Conservation (phyloP, 2,888 invertebrate genomes). For the Andrena praecox region DNA sequence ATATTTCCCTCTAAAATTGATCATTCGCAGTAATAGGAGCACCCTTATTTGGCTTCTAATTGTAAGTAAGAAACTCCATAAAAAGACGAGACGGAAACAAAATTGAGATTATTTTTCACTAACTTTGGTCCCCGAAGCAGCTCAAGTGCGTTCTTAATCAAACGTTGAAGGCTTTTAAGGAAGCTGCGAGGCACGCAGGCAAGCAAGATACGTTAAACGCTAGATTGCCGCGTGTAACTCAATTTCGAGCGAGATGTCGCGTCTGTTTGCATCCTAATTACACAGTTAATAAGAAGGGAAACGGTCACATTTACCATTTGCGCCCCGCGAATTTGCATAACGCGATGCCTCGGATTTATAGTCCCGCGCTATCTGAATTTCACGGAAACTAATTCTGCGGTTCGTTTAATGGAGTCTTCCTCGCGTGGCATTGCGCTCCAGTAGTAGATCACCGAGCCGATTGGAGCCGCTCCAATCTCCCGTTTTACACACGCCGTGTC, state of each 20-base stretch:
- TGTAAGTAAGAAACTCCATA: too few species aligned
- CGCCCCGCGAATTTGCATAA: constrained; percentile 37
- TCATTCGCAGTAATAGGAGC: too few species aligned
- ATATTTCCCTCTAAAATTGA: too few species aligned
- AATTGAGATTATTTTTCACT: not conserved
- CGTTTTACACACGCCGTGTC: constrained; percentile 30
- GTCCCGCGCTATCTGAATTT: constrained; percentile 34
- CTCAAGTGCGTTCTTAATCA: not conserved
- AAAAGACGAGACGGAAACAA: not conserved
- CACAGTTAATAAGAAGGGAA: constrained; percentile 28
- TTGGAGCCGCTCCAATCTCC: constrained; percentile 17
- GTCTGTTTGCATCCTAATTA: constrained; percentile 36
- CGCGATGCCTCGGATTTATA: constrained; percentile 21
- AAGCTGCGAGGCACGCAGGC: not conserved
- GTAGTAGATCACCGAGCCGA: constrained; percentile 3
- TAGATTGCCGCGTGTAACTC: constrained; percentile 24
- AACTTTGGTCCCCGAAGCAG: not conserved
- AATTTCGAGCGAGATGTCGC: constrained; percentile 17
- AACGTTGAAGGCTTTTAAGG: constrained; percentile 16
- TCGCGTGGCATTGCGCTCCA: not conserved
- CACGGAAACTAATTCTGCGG: constrained; percentile 52
- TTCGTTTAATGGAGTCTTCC: constrained; percentile 49
- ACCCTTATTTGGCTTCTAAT: too few species aligned
- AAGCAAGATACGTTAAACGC: constrained; percentile 7
- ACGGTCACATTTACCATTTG: constrained; percentile 17